Base-by-base conservation (phyloP, 2,797 vertebrate genomes). In the Mallotus villosus region DNA sequence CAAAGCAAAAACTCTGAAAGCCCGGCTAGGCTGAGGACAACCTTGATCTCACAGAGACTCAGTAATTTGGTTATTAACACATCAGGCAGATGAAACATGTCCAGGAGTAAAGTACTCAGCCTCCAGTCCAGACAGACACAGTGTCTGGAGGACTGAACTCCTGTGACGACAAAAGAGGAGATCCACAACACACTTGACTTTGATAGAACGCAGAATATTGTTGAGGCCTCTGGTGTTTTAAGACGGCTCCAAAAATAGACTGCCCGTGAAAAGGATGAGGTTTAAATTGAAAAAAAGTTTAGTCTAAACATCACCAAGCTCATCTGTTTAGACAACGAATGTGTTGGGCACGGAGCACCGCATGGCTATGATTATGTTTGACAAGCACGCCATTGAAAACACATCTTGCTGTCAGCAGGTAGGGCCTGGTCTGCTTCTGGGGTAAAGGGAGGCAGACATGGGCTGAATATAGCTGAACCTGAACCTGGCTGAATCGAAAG, bases 211-310 rank as follows among this genome's bases (percentile, higher is more conserved):
- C 16, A 59, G 22, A 59, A 22, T 59, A 59, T 8, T 24, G 21
- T 24, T 24, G 22, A 59, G 57, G 2, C 21, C 17, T 21, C 12
- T 27, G 34, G 64, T 49, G n/a, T 67, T 24, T 51, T 67, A 16
- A 22, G 17, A 22, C 53, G 5, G 22, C 14, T n/a, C 65, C 21
- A 17, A 67, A 53, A 67, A 67, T 3, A 55, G 64, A 67, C 64
- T 49, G 41, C 41, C 37, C 14, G 41, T n/a, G 8, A 37, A 68
- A 21, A 24, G 57, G 19, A n/a, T 17, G n/a, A 12, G 25, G 41
- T 25, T 11, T 41, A 51, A 14, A 51, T 17, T 24, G 19, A 37
- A 19, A 9, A 12, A 7, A 51, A 53, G 22, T n/a, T n/a, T 51
- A 17, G 2, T 53, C 65, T 25, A 49, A 67, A 53, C 5, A 21